These are phyloP conservation scores for Clytia hemisphaerica DNA, from an alignment of 30 jellyfish, hydroid and myxozoan species.

Conservation along the genomic window DNA sequence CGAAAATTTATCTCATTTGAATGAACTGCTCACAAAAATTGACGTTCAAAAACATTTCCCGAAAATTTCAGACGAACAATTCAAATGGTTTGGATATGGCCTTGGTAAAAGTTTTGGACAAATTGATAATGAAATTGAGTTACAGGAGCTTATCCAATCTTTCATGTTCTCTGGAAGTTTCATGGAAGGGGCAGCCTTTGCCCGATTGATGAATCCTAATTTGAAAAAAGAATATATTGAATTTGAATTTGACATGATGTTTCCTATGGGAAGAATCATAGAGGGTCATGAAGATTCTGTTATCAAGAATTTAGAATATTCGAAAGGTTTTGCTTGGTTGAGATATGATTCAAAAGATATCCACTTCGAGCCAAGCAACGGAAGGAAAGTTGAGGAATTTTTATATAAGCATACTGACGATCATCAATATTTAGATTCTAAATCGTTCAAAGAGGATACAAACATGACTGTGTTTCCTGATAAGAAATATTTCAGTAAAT, in stretches of 20 bases:
- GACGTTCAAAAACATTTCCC: slow-evolving; percentile 1
- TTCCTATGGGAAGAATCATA: slow-evolving; percentile 1
- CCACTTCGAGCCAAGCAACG: neutral
- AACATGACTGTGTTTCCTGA: neutral
- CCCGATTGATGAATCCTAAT: neutral
- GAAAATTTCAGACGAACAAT: neutral
- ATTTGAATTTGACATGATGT: neutral
- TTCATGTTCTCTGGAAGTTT: slow-evolving; percentile 2
- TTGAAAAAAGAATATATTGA: neutral
- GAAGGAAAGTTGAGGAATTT: neutral
- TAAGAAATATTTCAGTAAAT: neutral
- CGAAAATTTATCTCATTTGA: too few species aligned
- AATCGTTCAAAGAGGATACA: neutral
- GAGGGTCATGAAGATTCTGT: neutral
- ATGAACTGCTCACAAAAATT: neutral
- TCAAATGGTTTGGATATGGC: neutral
- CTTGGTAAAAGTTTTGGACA: neutral
- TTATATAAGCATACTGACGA: neutral
- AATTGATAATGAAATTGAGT: neutral
- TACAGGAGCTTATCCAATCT: neutral
- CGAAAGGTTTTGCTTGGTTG: slow-evolving; percentile 15
- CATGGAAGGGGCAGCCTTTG: neutral
- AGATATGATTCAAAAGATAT: neutral
- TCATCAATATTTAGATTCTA: neutral
- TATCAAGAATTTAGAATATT: neutral